A percentile compares a stretch with the other conserved stretches of the same genome.
phyloP scores from a whole-genome alignment of 2,797 vertebrate genomes.

The Acridotheres tristis region DNA sequence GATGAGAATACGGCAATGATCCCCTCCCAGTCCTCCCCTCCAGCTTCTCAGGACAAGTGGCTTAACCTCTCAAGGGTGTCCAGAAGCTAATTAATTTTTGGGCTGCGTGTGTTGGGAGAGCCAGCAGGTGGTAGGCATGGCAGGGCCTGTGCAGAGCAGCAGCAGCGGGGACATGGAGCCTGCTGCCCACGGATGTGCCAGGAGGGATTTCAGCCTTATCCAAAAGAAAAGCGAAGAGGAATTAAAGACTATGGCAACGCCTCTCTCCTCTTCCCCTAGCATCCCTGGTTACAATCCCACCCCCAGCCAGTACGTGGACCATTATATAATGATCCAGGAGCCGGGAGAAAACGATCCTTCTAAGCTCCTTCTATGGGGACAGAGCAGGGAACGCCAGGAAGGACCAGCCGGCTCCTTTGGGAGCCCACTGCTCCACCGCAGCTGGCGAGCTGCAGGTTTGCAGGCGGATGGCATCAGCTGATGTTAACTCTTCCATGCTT shows the following conservation, averaged over 20 bases:
- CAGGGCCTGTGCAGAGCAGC: background rate
- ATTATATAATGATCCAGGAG: background rate
- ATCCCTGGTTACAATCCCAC: background rate
- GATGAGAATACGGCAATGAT: background rate
- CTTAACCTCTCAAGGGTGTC: background rate
- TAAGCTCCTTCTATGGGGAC: background rate
- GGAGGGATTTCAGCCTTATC: background rate
- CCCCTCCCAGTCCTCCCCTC: too few species aligned
- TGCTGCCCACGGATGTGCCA: background rate
- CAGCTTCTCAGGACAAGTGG: background rate
- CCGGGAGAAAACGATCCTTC: background rate
- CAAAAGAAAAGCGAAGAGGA: background rate
- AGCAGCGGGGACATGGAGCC: background rate
- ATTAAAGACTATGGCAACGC: background rate
- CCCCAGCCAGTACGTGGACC: background rate
- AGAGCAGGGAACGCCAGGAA: background rate
- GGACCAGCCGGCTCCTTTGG: background rate
- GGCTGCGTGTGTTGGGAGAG: background rate
- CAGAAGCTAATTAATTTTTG: background rate
- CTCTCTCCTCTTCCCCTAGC: background rate
- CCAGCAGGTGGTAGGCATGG: fast-evolving
- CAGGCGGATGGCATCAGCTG: background rate
- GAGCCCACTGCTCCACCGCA: background rate
- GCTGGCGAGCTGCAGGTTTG: background rate
- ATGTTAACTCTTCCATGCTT: background rate